phyloP scores from a whole-genome alignment of 2,113 vertebrate genomes.

The Bubalus kerabau region DNA sequence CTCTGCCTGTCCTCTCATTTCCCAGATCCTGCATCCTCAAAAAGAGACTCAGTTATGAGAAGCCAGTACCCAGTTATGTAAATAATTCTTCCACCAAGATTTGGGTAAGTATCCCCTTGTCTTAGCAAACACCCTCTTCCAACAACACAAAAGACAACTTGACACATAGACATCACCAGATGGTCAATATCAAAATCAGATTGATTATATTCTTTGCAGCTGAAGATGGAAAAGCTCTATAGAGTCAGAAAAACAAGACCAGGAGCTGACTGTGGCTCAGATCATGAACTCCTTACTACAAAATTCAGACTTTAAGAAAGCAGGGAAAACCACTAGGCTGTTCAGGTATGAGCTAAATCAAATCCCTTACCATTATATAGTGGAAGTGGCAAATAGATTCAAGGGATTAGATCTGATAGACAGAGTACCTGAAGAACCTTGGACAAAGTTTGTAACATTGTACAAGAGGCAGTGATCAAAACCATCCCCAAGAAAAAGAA shows the following conservation, averaged over 20 bases:
- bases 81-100: neutral
- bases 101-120: constrained; percentile 39
- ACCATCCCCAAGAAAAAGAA: neutral
- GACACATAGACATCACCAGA: neutral
- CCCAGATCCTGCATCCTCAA: neutral
- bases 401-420: neutral
- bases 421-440: neutral
- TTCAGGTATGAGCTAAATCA: neutral
- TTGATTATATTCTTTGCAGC: neutral
- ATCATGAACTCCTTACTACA: neutral
- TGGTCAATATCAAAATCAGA: neutral
- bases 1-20: neutral
- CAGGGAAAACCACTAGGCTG: neutral
- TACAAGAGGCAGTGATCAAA: neutral
- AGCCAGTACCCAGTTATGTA: neutral
- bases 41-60: neutral
- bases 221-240: neutral
- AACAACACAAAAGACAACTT: neutral
- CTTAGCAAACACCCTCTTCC: neutral
- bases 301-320: neutral
- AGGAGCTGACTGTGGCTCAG: neutral
- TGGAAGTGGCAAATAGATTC: neutral
- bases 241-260: neutral
- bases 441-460: neutral
- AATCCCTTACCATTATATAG: neutral